Evolutionary conservation across 2,113 vertebrate genomes (phyloP).

Genomic region (Hippoglossus stenolepis): DNA sequence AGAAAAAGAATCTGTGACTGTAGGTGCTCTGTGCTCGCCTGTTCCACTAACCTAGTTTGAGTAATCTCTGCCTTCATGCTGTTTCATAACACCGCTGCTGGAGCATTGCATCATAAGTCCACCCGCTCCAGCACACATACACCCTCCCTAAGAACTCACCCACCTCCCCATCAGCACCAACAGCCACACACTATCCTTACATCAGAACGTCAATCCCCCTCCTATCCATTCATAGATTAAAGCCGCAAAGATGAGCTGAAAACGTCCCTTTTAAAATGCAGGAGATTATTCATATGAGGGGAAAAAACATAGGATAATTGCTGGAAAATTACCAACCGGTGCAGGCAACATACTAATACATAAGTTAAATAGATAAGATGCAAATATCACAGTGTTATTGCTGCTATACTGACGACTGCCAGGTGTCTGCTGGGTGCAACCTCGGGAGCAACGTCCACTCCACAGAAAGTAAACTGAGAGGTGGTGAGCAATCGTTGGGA

Average conservation of each 20-base stretch:
- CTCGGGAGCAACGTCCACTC: conserved; percentile 1
- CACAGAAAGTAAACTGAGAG: not conserved
- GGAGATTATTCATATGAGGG: not conserved
- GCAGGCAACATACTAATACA: not conserved
- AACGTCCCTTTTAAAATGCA: not conserved
- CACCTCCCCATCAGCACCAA: conserved; percentile 27
- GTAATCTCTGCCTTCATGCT: conserved; percentile 82
- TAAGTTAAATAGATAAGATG: not conserved
- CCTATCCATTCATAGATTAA: conserved; percentile 15
- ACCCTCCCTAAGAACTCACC: not conserved
- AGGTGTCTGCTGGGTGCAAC: conserved; percentile 49
- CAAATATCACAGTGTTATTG: not conserved
- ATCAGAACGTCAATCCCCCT: conserved; percentile 8
- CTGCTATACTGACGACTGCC: not conserved
- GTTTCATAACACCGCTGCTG: conserved; percentile 83
- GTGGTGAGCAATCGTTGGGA: conserved; percentile 42
- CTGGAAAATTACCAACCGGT: not conserved
- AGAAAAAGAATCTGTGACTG: conserved; percentile 50
- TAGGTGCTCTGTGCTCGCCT: conserved; percentile 63
- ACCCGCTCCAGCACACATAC: conserved; percentile 12
- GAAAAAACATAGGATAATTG: not conserved
- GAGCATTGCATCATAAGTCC: conserved; percentile 80
- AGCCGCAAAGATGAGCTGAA: not conserved
- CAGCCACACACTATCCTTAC: conserved; percentile 26
- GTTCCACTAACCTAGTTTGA: conserved; percentile 85